A percentile compares a stretch with the other conserved stretches of the same genome.
These are phyloP conservation scores for Monochamus saltuarius DNA, from an alignment of 1,140 invertebrate genomes.

Conservation along the genomic window DNA sequence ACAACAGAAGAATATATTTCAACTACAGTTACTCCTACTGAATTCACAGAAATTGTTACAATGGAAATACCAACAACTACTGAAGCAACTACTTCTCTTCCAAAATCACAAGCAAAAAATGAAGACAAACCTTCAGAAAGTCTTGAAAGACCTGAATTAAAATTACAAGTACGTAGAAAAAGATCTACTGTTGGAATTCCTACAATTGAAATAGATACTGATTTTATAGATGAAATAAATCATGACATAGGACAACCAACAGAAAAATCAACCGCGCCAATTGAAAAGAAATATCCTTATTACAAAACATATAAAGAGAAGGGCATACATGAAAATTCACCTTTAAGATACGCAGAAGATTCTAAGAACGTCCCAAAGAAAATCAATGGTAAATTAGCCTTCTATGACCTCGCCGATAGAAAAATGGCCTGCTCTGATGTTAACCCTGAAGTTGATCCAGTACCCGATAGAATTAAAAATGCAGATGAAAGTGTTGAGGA, in stretches of 20 bases:
- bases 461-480: slow-evolving; percentile 57
- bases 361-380: slow-evolving; percentile 59
- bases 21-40: background rate
- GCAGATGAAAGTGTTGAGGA: slow-evolving; percentile 46
- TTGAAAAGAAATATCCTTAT: slow-evolving; percentile 40
- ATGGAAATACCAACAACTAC: slow-evolving; percentile 12
- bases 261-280: background rate
- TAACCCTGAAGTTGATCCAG: slow-evolving; percentile 54
- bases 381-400: slow-evolving; percentile 57
- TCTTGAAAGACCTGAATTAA: slow-evolving; percentile 3
- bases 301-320: slow-evolving; percentile 31
- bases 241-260: slow-evolving; percentile 12
- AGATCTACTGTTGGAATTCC: slow-evolving; percentile 28
- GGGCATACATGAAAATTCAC: slow-evolving; percentile 56
- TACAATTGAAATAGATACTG: slow-evolving; percentile 23
- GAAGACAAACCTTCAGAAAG: background rate
- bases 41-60: slow-evolving; percentile 3
- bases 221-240: slow-evolving; percentile 26
- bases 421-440: slow-evolving; percentile 56
- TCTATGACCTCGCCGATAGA: slow-evolving; percentile 58
- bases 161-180: slow-evolving; percentile 10
- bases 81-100: slow-evolving; percentile 7
- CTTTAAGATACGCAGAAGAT: slow-evolving; percentile 61
- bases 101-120: background rate
- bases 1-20: background rate